Evolutionary conservation across 2,797 vertebrate species (phyloP).

Genomic region (Smutsia gigantea): DNA sequence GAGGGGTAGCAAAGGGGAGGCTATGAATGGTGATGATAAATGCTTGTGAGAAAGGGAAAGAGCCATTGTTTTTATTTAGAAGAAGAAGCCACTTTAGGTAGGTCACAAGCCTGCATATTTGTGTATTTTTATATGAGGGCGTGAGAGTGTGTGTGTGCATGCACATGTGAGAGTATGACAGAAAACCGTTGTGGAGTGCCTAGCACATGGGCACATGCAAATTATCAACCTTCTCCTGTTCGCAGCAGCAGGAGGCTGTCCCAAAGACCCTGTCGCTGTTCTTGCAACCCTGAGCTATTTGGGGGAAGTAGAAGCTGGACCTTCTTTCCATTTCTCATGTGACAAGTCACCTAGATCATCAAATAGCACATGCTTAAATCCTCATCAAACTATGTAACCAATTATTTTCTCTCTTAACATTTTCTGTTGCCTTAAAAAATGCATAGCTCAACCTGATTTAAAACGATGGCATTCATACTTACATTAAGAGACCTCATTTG

Average conservation of each 20-base stretch:
- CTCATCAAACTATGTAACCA: background rate
- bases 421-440: background rate
- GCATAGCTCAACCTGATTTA: background rate
- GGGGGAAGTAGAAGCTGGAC: background rate
- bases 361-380: background rate
- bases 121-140: background rate
- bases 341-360: background rate
- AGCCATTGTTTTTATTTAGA: conserved; percentile 21
- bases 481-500: background rate
- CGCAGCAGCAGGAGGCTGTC: background rate
- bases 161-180: no score
- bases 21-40: conserved; percentile 69
- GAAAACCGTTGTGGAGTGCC: background rate
- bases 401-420: background rate
- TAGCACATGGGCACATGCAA: fast-evolving
- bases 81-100: background rate
- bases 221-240: background rate
- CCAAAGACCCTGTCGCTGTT: background rate
- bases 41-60: conserved; percentile 54
- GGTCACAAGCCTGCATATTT: background rate
- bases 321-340: background rate
- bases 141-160: background rate
- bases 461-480: background rate
- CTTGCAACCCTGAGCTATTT: background rate
- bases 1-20: background rate